These are phyloP conservation scores for Spea multiplicata DNA, from an alignment of 2,113 vertebrate species.

Conservation along the genomic window DNA sequence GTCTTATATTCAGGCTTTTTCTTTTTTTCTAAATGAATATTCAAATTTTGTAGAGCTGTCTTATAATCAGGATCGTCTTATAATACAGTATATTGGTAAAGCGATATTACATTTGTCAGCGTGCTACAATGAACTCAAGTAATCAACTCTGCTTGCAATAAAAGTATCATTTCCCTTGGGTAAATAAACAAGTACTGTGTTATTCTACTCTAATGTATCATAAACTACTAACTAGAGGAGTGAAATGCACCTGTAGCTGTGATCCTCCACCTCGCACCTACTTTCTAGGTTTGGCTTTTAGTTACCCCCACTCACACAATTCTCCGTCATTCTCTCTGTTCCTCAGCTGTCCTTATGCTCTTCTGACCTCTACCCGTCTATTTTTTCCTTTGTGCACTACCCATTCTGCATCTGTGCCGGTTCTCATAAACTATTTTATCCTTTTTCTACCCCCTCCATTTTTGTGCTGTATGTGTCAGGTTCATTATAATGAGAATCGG, in stretches of 20 bases:
- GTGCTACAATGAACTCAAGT: no score
- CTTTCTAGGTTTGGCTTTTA: not conserved
- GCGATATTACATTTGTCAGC: no score
- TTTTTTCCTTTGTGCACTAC: not conserved
- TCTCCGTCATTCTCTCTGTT: not conserved
- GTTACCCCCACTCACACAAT: no score
- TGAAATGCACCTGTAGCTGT: not conserved
- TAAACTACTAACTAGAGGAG: not conserved
- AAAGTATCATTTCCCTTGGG: not conserved
- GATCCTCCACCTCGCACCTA: not conserved
- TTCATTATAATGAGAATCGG: slow-evolving; percentile 71
- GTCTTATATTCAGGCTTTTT: no score
- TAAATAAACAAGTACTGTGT: not conserved
- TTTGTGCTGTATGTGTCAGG: slow-evolving; percentile 49
- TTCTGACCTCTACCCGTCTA: not conserved
- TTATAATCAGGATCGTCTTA: no score
- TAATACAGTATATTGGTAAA: no score
- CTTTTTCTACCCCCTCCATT: not conserved
- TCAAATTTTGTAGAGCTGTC: no score
- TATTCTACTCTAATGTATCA: not conserved
- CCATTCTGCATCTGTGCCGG: not conserved
- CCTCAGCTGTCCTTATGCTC: not conserved
- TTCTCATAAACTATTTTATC: not conserved
- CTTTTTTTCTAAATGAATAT: no score
- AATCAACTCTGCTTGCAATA: no score